Percentiles rank a stretch among this genome's conserved stretches.
Evolutionary conservation across 2,113 vertebrate genomes (phyloP).

Genomic region (Anolis carolinensis): DNA sequence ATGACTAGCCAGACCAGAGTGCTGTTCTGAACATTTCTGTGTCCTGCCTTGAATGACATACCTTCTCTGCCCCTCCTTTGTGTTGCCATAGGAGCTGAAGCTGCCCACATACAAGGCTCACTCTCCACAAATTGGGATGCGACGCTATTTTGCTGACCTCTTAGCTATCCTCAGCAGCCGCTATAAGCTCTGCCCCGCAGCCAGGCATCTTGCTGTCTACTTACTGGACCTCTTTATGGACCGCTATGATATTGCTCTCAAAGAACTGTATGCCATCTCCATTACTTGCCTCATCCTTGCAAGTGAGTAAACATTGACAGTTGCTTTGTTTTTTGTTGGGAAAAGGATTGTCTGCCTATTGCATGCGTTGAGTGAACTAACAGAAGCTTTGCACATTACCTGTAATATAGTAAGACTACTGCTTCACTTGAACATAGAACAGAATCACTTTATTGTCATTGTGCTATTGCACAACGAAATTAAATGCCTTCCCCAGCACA

Average conservation of each 20-base stretch:
- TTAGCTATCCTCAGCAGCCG: slow-evolving; percentile 85
- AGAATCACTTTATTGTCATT: no score
- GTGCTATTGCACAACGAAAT: no score
- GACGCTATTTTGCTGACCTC: slow-evolving; percentile 87
- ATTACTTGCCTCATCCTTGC: slow-evolving; percentile 90
- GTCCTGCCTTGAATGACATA: not conserved
- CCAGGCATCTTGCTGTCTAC: slow-evolving; percentile 89
- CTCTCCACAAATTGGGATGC: slow-evolving; percentile 90
- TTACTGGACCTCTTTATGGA: slow-evolving; percentile 93
- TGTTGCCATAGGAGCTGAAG: slow-evolving; percentile 83
- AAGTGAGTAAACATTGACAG: slow-evolving; percentile 77
- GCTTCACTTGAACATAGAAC: not conserved
- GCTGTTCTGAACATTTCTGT: slow-evolving; percentile 1
- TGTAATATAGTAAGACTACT: not conserved
- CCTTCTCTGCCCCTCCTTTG: not conserved
- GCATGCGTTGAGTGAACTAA: not conserved
- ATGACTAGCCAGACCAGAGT: not conserved
- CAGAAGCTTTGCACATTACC: slow-evolving; percentile 3
- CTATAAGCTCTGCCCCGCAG: slow-evolving; percentile 84
- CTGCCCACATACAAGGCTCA: slow-evolving; percentile 84
- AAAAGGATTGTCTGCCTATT: not conserved
- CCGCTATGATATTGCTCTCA: slow-evolving; percentile 82
- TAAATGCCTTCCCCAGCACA: no score
- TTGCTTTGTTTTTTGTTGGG: not conserved
- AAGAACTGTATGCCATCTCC: slow-evolving; percentile 84